Base-by-base conservation (phyloP, 2,888 invertebrate species). In the Coleophora flavipennella region DNA sequence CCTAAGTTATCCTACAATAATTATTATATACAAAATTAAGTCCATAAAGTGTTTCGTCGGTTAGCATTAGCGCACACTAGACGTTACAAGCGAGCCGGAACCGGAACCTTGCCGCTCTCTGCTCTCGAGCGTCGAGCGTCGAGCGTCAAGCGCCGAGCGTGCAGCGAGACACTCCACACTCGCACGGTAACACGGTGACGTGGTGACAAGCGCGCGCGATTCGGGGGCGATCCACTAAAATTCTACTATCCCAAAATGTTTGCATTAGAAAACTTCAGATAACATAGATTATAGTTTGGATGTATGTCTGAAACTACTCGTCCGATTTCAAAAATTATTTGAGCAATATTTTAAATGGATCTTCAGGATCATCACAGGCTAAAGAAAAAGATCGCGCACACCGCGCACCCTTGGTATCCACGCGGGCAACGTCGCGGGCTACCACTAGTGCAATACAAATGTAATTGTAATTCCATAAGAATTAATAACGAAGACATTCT, bases 21-120 rank as follows among this genome's bases (percentile, higher is more conserved):
- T 66, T 77, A 78, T 65, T 81, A 80, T 81, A 62, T 80, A 83
- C 80, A 83, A 75, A 73, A 76, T 79, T 71, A 79, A 77, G 72
- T 79, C 69, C 69, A 67, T 72, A 75, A 53, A 59, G 78, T 80
- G 71, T 78, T 79, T 77, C 71, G 73, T 75, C 77, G 66, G 69
- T 72, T 63, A 68, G 67, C n/a, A n/a, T n/a, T n/a, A 72, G 74
- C 71, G 63, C 68, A 72, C 73, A 73, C 65, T 68, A 62, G 66
- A 66, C 58, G 53, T 59, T 65, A 66, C 56, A 62, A 64, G 64
- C 64, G 69, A 69, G 70, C 70, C 64, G 61, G 59, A 69, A 69
- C 70, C 64, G 61, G 59, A 59, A 62, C 45, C 55, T 48, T 50
- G 50, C 56, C 55, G 52, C 58, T 59, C 51, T 53, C 20, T 20